These are phyloP conservation scores for Parauchenoglanis punctatus DNA, from an alignment of 2,797 vertebrate species.

Conservation along the genomic window DNA sequence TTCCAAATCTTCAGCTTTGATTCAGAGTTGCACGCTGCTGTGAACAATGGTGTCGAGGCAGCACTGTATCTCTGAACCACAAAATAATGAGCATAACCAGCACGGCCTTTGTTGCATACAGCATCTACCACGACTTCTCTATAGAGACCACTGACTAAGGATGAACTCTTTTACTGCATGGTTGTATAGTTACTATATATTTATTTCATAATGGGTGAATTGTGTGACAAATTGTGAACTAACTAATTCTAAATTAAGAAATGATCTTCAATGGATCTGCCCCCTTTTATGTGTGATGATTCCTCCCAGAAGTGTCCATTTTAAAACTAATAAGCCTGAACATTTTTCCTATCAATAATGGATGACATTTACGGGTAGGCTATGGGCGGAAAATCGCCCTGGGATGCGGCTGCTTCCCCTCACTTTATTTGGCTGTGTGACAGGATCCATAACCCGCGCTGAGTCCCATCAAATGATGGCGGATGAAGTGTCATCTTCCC, in stretches of 20 bases:
- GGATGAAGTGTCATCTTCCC: constrained; percentile 64
- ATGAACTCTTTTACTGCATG: constrained; percentile 7
- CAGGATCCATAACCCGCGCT: constrained; percentile 63
- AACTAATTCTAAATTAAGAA: constrained; percentile 9
- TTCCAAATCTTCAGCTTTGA: constrained; percentile 55
- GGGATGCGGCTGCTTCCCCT: constrained; percentile 55
- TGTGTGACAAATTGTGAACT: not conserved
- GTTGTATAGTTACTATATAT: not conserved
- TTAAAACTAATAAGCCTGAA: constrained; percentile 52
- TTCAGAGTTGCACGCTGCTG: constrained; percentile 56
- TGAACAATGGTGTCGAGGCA: constrained; percentile 59
- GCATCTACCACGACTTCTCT: constrained; percentile 19
- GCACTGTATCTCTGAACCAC: constrained; percentile 36
- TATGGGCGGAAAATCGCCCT: constrained; percentile 49
- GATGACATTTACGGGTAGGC: constrained; percentile 60
- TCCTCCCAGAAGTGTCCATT: constrained; percentile 40
- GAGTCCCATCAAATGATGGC: constrained; percentile 62
- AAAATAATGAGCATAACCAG: constrained; percentile 52
- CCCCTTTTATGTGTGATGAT: constrained; percentile 23
- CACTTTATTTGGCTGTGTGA: constrained; percentile 62
- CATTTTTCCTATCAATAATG: constrained; percentile 59
- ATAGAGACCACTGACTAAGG: not conserved
- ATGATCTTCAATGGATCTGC: not conserved
- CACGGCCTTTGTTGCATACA: constrained; percentile 31
- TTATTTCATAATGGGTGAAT: not conserved